Conservation (phyloP, 2,888 invertebrate species). For the Augochlorella aurata region DNA sequence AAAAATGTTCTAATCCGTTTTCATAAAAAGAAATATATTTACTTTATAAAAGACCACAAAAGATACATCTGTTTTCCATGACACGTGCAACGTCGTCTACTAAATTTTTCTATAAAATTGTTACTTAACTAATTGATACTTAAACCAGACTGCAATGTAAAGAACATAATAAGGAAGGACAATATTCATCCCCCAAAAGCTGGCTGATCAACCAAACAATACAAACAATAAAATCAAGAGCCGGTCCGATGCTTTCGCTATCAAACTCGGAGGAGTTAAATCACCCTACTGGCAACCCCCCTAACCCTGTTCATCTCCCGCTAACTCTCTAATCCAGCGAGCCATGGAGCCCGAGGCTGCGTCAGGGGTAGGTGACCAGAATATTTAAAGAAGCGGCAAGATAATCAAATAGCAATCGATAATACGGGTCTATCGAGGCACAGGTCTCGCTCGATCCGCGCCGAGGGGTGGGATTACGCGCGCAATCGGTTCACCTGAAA, state of each 20-base stretch:
- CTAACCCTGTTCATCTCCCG: not conserved
- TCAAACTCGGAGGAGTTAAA: not conserved
- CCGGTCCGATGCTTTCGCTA: not conserved
- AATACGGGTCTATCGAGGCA: conserved; percentile 9
- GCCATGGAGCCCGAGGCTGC: not conserved
- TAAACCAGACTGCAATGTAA: too few species aligned
- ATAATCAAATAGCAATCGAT: conserved; percentile 52
- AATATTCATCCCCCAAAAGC: too few species aligned
- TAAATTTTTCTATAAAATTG: too few species aligned
- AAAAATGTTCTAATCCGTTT: too few species aligned
- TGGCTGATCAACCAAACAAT: too few species aligned
- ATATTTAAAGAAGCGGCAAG: conserved; percentile 7
- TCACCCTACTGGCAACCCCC: not conserved
- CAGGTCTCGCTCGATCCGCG: conserved; percentile 36
- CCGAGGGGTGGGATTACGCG: conserved; percentile 60
- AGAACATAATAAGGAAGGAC: too few species aligned
- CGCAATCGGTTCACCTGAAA: conserved; percentile 70
- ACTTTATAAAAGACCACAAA: too few species aligned
- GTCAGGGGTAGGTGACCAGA: not conserved
- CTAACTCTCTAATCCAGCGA: not conserved
- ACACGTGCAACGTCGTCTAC: too few species aligned
- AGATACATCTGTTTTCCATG: too few species aligned
- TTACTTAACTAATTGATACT: too few species aligned
- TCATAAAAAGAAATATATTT: too few species aligned
- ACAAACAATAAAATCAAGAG: not conserved